A percentile compares a stretch with the other conserved stretches of the same genome.
These are phyloP conservation scores for Hirtodrosophila trivittata DNA, from an alignment of 2,888 invertebrate genomes.

Conservation along the genomic window DNA sequence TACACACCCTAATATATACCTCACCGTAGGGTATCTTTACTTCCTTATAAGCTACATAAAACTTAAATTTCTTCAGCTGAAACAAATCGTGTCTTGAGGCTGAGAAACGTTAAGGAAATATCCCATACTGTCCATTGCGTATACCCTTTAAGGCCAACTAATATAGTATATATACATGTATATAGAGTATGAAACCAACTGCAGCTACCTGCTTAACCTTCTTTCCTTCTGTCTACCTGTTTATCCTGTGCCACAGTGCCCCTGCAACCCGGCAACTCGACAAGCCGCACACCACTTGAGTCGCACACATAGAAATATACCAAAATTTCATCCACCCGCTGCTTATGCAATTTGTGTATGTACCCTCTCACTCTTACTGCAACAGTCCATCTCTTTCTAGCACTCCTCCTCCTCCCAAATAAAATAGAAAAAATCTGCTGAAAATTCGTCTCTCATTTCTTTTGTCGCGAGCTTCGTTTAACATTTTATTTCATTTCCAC, in stretches of 20 bases:
- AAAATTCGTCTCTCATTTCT: slow-evolving; percentile 50
- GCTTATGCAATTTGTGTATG: slow-evolving; percentile 39
- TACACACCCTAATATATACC: too few species aligned
- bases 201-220: slow-evolving; percentile 5
- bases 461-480: slow-evolving; percentile 53
- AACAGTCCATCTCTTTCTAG: background rate
- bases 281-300: background rate
- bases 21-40: too few species aligned
- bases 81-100: too few species aligned
- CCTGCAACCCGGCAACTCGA: background rate
- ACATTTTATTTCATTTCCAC: slow-evolving; percentile 51
- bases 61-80: too few species aligned
- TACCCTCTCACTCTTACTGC: background rate
- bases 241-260: background rate
- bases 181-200: background rate
- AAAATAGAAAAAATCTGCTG: slow-evolving; percentile 8
- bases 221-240: background rate
- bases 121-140: too few species aligned
- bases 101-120: too few species aligned
- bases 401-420: background rate
- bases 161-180: too few species aligned
- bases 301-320: background rate
- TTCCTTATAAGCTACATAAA: too few species aligned
- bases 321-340: background rate
- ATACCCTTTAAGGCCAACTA: too few species aligned